Base-by-base conservation (phyloP, 1,140 invertebrate genomes). In the Cephus cinctus region DNA sequence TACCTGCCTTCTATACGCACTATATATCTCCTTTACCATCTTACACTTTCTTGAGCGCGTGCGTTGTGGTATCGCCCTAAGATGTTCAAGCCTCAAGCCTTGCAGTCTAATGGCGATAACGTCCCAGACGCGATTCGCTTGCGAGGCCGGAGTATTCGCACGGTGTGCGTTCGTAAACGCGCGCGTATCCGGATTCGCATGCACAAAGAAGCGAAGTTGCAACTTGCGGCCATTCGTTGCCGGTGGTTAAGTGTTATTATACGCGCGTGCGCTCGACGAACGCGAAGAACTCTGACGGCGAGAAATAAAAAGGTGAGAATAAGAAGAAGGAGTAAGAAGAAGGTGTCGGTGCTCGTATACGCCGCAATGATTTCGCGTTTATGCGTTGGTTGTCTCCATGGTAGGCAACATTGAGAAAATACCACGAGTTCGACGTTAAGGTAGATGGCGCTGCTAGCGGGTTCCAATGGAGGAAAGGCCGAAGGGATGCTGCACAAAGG, bases 191-290 rank as follows among this genome's bases (percentile, higher is more conserved):
- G 25, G 25, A 27, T 8, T 27, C 25, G 25, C 6, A 8, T n/a
- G 6, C 22, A 59, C 56, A 58, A 59, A 59, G 56, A 56, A 56
- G 52, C 41, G 58, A 61, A 50, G 50, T 52, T 61, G 55, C 58
- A 50, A 61, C 47, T 61, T 47, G 54, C 51, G 56, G 50, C 47
- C 27, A 12, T 15, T 41, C 25, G 25, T 53, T 60, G 54, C 43
- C 55, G 58, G 55, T 43, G 58, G 58, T 61, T 61, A 57, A 61
- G 46, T 32, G 58, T 61, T 61, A 57, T 61, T 61, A 61, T 54
- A 57, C 57, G 57, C 57, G 57, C 36, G 36, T 16, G 8, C 36
- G 36, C 16, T 4, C n/a, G n/a, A n/a, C n/a, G n/a, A n/a, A n/a
- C n/a, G n/a, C n/a, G n/a, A n/a, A n/a, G n/a, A n/a, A n/a, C n/a